Evolutionary conservation across 2,113 vertebrate genomes (phyloP).

Genomic region (Bettongia penicillata): DNA sequence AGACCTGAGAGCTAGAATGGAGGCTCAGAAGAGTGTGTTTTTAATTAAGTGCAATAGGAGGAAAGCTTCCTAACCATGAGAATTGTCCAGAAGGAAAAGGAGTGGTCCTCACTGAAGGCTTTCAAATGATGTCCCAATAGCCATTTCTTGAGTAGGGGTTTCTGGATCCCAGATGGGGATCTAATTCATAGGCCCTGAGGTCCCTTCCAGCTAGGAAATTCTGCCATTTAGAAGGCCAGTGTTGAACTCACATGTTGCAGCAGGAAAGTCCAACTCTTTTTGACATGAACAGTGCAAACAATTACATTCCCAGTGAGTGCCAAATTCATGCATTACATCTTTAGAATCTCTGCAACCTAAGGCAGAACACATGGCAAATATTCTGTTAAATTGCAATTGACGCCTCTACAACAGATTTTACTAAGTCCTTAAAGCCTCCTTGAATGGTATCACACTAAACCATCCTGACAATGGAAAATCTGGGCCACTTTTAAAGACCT

Average conservation of each 20-base stretch:
- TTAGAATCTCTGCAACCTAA: neutral
- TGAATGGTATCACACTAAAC: neutral
- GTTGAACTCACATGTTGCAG: neutral
- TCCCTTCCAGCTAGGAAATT: neutral
- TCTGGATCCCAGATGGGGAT: neutral
- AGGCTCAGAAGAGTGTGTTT: neutral
- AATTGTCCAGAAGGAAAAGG: neutral
- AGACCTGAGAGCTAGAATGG: neutral
- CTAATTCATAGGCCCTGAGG: neutral
- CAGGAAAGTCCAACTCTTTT: neutral
- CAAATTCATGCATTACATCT: neutral
- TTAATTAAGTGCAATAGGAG: neutral
- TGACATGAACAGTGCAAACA: neutral
- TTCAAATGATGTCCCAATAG: neutral
- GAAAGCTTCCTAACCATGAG: neutral
- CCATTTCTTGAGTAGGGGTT: neutral
- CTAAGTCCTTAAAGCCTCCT: neutral
- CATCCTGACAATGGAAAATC: too few species aligned
- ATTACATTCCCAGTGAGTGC: accelerated
- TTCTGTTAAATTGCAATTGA: neutral
- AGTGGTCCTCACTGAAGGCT: neutral
- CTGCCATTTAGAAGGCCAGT: neutral
- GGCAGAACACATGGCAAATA: neutral
- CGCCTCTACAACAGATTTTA: too few species aligned
- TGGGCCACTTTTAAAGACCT: neutral